Conservation (phyloP, 2,113 vertebrate genomes). For the Chelonoidis abingdonii region DNA sequence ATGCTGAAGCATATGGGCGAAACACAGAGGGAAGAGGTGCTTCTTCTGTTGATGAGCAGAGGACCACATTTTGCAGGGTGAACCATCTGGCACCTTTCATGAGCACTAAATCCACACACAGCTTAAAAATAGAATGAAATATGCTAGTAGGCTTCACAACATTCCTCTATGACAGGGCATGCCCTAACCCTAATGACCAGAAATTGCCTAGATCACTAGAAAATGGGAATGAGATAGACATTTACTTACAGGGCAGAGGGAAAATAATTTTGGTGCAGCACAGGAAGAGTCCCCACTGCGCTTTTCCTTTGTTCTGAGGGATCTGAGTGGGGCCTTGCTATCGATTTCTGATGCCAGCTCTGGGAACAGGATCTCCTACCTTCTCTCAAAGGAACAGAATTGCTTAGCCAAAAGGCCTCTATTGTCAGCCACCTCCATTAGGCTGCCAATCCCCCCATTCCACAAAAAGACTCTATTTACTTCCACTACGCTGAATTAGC, state of each 20-base stretch:
- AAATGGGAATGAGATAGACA: not conserved
- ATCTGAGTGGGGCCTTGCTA: not conserved
- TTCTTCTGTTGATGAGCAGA: not conserved
- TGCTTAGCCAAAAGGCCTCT: constrained; percentile 41
- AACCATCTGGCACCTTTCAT: not conserved
- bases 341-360: constrained; percentile 42
- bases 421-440: constrained; percentile 43
- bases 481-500: constrained; percentile 29
- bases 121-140: not conserved
- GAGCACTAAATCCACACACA: not conserved
- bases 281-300: not conserved
- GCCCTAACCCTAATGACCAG: not conserved
- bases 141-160: not conserved
- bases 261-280: not conserved
- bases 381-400: constrained; percentile 6
- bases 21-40: not conserved
- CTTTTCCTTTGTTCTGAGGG: not conserved
- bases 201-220: not conserved
- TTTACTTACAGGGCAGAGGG: not conserved
- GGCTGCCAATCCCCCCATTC: not conserved
- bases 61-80: not conserved
- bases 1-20: too few relatives aligned
- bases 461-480: constrained; percentile 61
- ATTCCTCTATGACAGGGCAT: not conserved
- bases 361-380: constrained; percentile 21